These are phyloP conservation scores for Porites lutea DNA, from an alignment of 64 coral and sea anemone genomes.

Conservation along the genomic window DNA sequence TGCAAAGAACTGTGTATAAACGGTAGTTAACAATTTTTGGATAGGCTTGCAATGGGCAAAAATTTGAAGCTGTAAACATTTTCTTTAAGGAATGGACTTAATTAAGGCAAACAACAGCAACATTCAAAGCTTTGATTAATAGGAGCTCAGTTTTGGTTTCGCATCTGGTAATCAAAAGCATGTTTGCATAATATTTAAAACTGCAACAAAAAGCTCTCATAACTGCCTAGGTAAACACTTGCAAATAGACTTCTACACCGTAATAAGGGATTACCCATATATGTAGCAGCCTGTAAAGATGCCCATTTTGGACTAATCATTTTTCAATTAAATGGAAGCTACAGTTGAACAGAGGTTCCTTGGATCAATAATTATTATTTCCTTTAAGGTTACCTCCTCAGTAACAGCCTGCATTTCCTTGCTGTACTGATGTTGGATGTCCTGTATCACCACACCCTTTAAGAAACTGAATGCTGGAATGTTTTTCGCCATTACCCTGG, in stretches of 20 bases:
- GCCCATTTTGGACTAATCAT: background rate
- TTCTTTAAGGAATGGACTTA: background rate
- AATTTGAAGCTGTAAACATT: background rate
- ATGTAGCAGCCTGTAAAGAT: background rate
- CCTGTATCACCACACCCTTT: constrained; percentile 36
- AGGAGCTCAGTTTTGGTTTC: background rate
- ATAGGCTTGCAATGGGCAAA: constrained; percentile 27
- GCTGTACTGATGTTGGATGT: constrained; percentile 46
- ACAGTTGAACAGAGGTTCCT: constrained; percentile 9
- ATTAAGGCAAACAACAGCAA: constrained; percentile 9
- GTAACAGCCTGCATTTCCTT: constrained; percentile 42
- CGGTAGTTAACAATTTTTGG: constrained; percentile 12
- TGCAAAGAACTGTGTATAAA: background rate
- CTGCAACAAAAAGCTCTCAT: constrained; percentile 5
- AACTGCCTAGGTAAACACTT: background rate
- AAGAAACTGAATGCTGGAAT: constrained; percentile 9
- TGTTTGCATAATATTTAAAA: constrained; percentile 1
- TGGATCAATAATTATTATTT: constrained; percentile 1
- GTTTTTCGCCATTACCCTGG: constrained; percentile 40
- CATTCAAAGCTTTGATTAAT: constrained; percentile 18
- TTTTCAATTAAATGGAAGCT: constrained; percentile 17
- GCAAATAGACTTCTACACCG: background rate
- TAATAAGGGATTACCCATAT: background rate
- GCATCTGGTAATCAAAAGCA: constrained; percentile 11
- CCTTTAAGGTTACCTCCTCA: constrained; percentile 32